Evolutionary conservation across 2,113 vertebrate genomes (phyloP).

Genomic region (Catagonus wagneri): DNA sequence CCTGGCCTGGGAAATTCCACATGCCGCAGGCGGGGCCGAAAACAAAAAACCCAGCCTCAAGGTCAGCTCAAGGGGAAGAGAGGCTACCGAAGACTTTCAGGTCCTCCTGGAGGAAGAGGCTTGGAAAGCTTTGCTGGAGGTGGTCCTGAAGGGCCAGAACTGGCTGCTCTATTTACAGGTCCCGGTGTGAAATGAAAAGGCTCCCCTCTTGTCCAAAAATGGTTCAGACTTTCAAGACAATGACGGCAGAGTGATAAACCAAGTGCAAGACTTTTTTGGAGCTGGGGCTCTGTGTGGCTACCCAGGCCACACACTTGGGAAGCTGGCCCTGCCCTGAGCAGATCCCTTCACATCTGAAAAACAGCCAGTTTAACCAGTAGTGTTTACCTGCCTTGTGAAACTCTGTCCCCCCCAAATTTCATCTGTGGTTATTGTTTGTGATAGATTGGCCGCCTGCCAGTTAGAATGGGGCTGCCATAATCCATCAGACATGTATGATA

Average conservation of each 20-base stretch:
- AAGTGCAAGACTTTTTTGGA: fast-evolving
- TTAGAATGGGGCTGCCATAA: neutral
- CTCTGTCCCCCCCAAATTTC: neutral
- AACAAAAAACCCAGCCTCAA: neutral
- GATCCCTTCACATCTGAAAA: neutral
- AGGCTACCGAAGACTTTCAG: neutral
- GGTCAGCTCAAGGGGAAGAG: neutral
- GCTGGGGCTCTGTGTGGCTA: fast-evolving
- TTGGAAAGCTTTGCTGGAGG: neutral
- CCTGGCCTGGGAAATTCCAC: no score
- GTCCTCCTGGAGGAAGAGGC: neutral
- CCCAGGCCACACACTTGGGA: fast-evolving
- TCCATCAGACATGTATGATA: neutral
- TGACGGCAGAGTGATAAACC: neutral
- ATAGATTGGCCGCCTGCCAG: neutral
- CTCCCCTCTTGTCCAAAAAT: neutral
- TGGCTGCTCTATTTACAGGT: neutral
- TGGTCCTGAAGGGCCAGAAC: neutral
- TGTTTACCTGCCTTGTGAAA: neutral
- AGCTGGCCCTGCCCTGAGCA: neutral
- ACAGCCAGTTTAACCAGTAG: neutral
- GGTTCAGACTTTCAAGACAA: neutral
- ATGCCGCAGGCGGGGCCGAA: no score
- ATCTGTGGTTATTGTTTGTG: neutral
- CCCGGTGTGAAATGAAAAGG: neutral